These are phyloP conservation scores for Probosciger aterrimus DNA, from an alignment of 2,113 vertebrate species.

Conservation along the genomic window DNA sequence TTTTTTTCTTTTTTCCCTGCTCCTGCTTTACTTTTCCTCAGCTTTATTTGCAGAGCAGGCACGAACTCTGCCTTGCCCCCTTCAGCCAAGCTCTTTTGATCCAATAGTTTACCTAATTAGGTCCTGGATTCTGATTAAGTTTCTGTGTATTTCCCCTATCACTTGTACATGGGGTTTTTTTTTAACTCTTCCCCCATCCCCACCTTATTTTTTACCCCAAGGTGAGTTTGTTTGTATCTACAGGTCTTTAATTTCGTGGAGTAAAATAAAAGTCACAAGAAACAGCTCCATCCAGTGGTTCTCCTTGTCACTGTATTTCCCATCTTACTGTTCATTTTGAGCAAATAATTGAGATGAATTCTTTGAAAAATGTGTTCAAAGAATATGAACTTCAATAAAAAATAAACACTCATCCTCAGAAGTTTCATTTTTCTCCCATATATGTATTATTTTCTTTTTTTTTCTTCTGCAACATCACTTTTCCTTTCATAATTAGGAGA, in stretches of 20 bases:
- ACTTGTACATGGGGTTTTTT: background rate
- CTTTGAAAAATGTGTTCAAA: background rate
- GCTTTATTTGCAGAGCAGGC: background rate
- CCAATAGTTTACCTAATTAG: background rate
- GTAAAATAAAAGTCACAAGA: constrained; percentile 11
- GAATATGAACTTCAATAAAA: background rate
- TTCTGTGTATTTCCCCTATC: background rate
- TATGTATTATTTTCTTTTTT: background rate
- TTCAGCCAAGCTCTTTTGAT: background rate
- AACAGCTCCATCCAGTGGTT: constrained; percentile 54
- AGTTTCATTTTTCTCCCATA: background rate
- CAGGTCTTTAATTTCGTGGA: background rate
- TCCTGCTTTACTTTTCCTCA: background rate
- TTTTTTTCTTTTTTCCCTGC: background rate
- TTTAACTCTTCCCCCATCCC: background rate
- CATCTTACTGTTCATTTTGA: background rate
- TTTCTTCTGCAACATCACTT: background rate
- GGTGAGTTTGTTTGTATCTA: background rate
- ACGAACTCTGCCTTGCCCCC: background rate
- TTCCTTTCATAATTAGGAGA: background rate
- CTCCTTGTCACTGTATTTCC: background rate
- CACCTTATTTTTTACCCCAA: rapidly evolving
- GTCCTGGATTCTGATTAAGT: background rate
- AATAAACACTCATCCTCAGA: background rate
- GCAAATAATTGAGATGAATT: background rate